Conservation (phyloP, 1,140 invertebrate genomes). For the Camponotus vicinus region DNA sequence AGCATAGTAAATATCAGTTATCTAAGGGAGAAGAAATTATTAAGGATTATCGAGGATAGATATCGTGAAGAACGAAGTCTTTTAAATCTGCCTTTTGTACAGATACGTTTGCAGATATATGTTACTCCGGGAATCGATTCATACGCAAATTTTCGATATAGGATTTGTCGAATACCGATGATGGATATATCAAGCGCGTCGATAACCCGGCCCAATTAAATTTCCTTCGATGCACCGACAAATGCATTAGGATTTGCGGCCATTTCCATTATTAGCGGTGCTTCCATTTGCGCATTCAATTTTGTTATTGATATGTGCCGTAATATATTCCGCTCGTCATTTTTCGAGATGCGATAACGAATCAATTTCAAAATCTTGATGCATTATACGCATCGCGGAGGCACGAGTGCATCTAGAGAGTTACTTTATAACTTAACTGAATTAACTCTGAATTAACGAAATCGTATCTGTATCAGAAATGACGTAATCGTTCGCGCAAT, state of each 20-base stretch:
- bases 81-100: neutral
- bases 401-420: neutral
- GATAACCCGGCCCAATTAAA: neutral
- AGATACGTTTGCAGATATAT: neutral
- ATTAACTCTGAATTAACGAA: neutral
- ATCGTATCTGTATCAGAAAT: slow-evolving; percentile 18
- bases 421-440: neutral
- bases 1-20: neutral
- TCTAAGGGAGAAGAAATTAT: neutral
- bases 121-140: neutral
- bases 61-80: neutral
- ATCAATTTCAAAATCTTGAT: slow-evolving; percentile 1
- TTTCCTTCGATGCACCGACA: neutral
- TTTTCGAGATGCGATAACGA: neutral
- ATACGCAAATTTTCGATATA: neutral
- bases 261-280: slow-evolving; percentile 1
- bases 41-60: neutral
- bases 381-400: neutral
- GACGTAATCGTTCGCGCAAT: slow-evolving; percentile 14
- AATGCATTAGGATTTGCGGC: slow-evolving; percentile 33
- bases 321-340: neutral
- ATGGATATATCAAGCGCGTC: neutral
- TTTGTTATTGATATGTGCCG: slow-evolving; percentile 10
- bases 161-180: neutral
- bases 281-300: slow-evolving; percentile 17